Conservation (phyloP, 2,888 invertebrate genomes). For the Thereva nobilitata region DNA sequence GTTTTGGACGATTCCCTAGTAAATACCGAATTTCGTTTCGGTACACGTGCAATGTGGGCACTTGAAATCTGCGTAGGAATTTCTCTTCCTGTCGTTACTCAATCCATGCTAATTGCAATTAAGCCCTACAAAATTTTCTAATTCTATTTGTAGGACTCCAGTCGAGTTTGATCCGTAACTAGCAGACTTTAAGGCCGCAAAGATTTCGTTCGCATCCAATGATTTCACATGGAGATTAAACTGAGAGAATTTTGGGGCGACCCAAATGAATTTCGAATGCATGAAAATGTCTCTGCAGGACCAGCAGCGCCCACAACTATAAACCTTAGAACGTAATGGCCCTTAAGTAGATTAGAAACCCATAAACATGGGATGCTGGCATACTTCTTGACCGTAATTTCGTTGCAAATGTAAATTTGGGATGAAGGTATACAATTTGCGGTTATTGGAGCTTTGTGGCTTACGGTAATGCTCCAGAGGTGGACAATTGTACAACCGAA, state of each 20-base stretch:
- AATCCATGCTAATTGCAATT: constrained; percentile 5
- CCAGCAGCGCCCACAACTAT: not conserved
- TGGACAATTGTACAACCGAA: constrained; percentile 6
- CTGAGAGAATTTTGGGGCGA: constrained; percentile 17
- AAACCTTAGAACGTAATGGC: constrained; percentile 12
- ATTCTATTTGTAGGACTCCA: constrained; percentile 9
- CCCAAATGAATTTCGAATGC: constrained; percentile 23
- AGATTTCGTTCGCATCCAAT: constrained; percentile 10
- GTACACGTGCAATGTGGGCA: too few relatives aligned
- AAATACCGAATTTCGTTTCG: too few relatives aligned
- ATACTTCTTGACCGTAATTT: constrained; percentile 28
- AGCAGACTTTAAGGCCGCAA: not conserved
- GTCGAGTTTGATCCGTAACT: not conserved
- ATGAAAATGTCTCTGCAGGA: constrained; percentile 1
- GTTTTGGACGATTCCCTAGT: too few relatives aligned
- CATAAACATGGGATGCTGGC: constrained; percentile 30
- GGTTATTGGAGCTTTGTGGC: constrained; percentile 28
- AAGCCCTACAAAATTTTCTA: constrained; percentile 5
- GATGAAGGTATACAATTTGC: constrained; percentile 24
- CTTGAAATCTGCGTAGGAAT: not conserved
- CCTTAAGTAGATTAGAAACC: constrained; percentile 24
- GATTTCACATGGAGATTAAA: constrained; percentile 25
- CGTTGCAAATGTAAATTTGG: constrained; percentile 29
- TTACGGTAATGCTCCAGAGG: constrained; percentile 7
- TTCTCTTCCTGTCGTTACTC: not conserved